Percentiles rank a stretch among this genome's conserved stretches.
Evolutionary conservation across 1,140 invertebrate species (phyloP).

Genomic region (Heliothis subflexa): DNA sequence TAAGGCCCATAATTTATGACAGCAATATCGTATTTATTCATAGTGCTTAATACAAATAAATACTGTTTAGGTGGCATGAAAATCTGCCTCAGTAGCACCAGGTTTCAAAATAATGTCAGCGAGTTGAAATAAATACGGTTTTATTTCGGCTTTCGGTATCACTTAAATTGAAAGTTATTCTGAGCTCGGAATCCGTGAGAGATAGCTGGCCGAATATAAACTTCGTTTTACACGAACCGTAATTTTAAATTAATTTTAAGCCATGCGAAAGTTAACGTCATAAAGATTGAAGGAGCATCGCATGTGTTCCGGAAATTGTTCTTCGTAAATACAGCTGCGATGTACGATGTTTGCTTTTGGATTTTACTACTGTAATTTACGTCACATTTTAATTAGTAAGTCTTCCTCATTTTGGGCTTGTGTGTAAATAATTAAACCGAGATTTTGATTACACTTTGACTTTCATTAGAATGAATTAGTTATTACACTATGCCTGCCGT

Average conservation of each 20-base stretch:
- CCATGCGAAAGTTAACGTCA: neutral
- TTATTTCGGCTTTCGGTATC: neutral
- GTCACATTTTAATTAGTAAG: neutral
- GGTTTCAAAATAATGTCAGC: neutral
- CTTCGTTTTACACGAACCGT: conserved; percentile 6
- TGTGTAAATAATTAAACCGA: no score
- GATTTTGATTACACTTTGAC: no score
- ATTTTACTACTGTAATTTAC: neutral
- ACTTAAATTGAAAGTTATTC: conserved; percentile 20
- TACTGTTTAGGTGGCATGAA: no score
- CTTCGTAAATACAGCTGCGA: conserved; percentile 13
- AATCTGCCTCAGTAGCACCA: no score
- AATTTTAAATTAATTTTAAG: conserved; percentile 36
- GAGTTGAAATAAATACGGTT: no score
- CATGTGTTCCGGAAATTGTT: conserved; percentile 33
- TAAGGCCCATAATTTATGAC: no score
- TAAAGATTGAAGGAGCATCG: neutral
- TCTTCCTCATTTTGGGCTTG: no score
- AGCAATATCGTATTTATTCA: no score
- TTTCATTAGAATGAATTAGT: no score
- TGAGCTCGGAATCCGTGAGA: neutral
- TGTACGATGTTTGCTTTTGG: neutral
- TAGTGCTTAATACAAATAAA: no score
- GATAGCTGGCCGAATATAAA: conserved; percentile 9
- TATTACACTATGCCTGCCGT: no score